phyloP scores from a whole-genome alignment of 1,140 invertebrate genomes.

The Eueides isabella region DNA sequence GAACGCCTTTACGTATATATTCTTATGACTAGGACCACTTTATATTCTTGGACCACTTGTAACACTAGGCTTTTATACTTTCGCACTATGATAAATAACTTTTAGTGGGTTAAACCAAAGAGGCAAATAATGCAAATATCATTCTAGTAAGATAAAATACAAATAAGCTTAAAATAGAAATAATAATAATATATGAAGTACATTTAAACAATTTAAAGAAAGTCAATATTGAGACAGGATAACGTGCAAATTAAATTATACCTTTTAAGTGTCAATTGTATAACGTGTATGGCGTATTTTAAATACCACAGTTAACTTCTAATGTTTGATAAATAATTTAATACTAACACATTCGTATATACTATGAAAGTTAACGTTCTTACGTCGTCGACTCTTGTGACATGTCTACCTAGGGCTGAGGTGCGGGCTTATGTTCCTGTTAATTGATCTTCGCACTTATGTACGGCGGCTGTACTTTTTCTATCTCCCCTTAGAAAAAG shows the following conservation, averaged over 20 bases:
- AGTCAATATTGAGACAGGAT: neutral
- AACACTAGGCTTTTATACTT: slow-evolving; percentile 15
- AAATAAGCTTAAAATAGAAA: slow-evolving; percentile 4
- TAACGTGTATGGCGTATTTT: no score
- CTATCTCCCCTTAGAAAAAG: no score
- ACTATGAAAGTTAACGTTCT: no score
- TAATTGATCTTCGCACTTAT: no score
- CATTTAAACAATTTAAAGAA: neutral
- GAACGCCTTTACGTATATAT: slow-evolving; percentile 4
- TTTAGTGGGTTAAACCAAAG: slow-evolving; percentile 12
- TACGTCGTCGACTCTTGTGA: no score
- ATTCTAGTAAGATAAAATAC: slow-evolving; percentile 9
- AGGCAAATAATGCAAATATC: slow-evolving; percentile 6
- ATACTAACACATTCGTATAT: neutral
- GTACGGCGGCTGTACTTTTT: no score
- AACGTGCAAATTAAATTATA: neutral
- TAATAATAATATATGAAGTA: neutral
- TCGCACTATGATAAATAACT: slow-evolving; percentile 10
- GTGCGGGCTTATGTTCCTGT: no score
- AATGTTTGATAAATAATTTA: neutral
- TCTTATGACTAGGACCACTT: slow-evolving; percentile 31
- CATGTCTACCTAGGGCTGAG: no score
- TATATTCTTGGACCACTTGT: slow-evolving; percentile 17
- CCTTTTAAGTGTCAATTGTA: neutral
- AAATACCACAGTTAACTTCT: neutral